Evolutionary conservation across 2,888 invertebrate species (phyloP).

Genomic region (Dendrolimus pini): DNA sequence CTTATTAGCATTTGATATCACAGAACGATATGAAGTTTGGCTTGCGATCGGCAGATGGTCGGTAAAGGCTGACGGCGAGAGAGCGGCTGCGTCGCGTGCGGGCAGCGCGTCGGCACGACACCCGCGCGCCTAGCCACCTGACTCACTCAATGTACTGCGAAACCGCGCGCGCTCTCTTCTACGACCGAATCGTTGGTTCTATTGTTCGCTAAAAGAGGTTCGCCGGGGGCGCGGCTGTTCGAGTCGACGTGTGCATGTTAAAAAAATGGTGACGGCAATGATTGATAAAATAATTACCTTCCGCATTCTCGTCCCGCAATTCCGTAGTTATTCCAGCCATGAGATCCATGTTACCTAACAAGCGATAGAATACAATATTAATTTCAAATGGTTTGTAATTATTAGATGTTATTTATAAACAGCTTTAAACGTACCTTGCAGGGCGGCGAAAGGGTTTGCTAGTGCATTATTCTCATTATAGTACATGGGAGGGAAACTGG

Average conservation of each 20-base stretch:
- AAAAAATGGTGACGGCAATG: constrained; percentile 45
- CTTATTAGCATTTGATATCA: not conserved
- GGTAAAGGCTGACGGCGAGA: constrained; percentile 13
- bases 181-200: constrained; percentile 21
- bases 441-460: constrained; percentile 67
- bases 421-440: constrained; percentile 42
- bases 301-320: constrained; percentile 62
- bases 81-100: constrained; percentile 26
- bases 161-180: constrained; percentile 57
- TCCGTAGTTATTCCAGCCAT: constrained; percentile 62
- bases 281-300: constrained; percentile 53
- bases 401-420: too few relatives aligned
- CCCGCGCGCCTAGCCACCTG: constrained; percentile 69
- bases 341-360: constrained; percentile 66
- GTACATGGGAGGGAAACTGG: constrained; percentile 57
- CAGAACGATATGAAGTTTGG: not conserved
- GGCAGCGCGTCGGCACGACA: constrained; percentile 52
- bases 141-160: constrained; percentile 21
- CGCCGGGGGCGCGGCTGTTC: constrained; percentile 77
- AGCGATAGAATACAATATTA: constrained; percentile 7
- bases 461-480: constrained; percentile 63
- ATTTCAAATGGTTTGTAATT: too few relatives aligned
- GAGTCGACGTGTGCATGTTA: constrained; percentile 73
- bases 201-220: constrained; percentile 37
- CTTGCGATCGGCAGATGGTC: constrained; percentile 15